Conservation (phyloP, 2,888 invertebrate species). For the Microctonus hyperodae region DNA sequence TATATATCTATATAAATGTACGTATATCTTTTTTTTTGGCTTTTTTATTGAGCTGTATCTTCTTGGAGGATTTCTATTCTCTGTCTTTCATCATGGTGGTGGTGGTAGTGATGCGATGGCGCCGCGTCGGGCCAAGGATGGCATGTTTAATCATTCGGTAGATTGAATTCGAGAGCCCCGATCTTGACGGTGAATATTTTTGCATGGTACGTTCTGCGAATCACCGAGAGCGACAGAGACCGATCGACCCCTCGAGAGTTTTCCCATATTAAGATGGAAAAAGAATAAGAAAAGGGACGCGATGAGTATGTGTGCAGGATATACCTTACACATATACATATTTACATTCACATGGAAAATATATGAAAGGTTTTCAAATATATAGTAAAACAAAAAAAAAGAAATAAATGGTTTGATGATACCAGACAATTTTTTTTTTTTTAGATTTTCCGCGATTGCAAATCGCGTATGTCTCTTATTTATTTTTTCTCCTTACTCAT, state of each 20-base stretch:
- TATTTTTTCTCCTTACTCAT: background rate
- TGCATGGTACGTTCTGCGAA: constrained; percentile 43
- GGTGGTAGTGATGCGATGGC: constrained; percentile 31
- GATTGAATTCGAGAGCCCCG: constrained; percentile 49
- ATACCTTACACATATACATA: background rate
- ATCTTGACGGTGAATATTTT: constrained; percentile 52
- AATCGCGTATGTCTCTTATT: background rate
- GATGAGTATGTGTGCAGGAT: background rate
- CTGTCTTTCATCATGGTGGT: constrained; percentile 14
- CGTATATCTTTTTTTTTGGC: background rate
- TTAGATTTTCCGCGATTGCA: background rate
- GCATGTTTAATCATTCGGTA: constrained; percentile 56
- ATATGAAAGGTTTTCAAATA: background rate
- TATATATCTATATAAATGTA: background rate
- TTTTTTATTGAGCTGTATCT: constrained; percentile 1
- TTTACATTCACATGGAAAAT: background rate
- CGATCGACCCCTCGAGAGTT: constrained; percentile 34
- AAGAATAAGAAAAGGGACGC: constrained; percentile 23
- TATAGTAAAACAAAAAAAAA: background rate
- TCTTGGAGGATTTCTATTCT: background rate
- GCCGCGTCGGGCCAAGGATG: constrained; percentile 39
- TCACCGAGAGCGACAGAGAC: constrained; percentile 33
- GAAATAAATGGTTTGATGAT: background rate
- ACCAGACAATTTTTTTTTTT: background rate
- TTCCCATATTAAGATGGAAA: constrained; percentile 22